Conservation (phyloP, 1,140 invertebrate species). For the Manduca sexta region DNA sequence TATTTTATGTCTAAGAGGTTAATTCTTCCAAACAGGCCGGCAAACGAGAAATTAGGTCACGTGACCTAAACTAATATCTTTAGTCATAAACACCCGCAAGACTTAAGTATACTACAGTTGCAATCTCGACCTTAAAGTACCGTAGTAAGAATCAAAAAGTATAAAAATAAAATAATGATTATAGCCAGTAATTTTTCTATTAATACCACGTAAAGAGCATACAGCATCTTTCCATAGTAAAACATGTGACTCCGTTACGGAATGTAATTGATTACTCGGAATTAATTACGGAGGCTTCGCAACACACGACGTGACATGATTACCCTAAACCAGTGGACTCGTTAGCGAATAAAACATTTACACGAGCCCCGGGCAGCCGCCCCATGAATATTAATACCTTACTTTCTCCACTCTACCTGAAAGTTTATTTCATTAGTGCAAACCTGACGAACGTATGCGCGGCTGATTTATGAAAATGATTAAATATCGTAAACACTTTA, state of each 20-base stretch:
- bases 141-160: too few relatives aligned
- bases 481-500: background rate
- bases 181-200: too few relatives aligned
- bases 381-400: conserved; percentile 63
- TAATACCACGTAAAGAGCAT: too few relatives aligned
- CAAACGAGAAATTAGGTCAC: too few relatives aligned
- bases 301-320: conserved; percentile 64
- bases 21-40: too few relatives aligned
- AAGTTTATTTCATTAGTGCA: conserved; percentile 64
- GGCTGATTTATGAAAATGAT: conserved; percentile 1
- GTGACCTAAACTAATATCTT: too few relatives aligned
- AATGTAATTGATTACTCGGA: conserved; percentile 46
- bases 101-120: too few relatives aligned
- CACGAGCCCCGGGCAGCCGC: conserved; percentile 39
- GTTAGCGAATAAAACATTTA: conserved; percentile 72
- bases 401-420: conserved; percentile 49
- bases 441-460: conserved; percentile 6
- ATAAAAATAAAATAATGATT: too few relatives aligned
- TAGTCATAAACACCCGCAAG: too few relatives aligned
- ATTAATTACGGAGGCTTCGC: conserved; percentile 54
- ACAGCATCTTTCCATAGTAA: too few relatives aligned
- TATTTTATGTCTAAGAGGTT: too few relatives aligned
- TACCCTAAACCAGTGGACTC: conserved; percentile 60
- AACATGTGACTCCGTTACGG: background rate
- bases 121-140: too few relatives aligned